phyloP scores from a whole-genome alignment of 2,113 vertebrate genomes.

The Podiceps cristatus region DNA sequence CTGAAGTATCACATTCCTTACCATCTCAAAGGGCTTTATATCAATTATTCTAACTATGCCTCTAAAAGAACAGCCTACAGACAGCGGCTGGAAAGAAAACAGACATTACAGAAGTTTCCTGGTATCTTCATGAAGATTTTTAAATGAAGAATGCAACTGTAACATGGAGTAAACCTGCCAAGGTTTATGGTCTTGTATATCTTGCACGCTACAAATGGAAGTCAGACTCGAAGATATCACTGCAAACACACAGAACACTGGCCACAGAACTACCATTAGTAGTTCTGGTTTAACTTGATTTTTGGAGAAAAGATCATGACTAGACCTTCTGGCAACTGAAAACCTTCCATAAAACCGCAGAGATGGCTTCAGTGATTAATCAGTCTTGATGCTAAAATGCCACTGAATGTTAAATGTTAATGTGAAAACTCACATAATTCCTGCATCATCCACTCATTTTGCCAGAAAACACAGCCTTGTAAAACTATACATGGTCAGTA shows the following conservation, averaged over 20 bases:
- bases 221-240: background rate
- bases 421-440: background rate
- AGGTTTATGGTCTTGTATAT: background rate
- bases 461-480: background rate
- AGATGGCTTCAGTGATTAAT: background rate
- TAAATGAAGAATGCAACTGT: background rate
- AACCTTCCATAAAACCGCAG: background rate
- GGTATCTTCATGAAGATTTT: background rate
- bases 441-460: background rate
- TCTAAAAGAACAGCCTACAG: constrained; percentile 65
- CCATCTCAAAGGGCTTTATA: constrained; percentile 64
- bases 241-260: background rate
- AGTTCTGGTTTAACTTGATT: background rate
- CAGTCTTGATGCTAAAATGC: background rate
- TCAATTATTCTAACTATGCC: constrained; percentile 61
- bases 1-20: constrained; percentile 74
- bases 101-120: constrained; percentile 7
- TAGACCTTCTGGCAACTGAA: background rate
- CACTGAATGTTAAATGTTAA: background rate
- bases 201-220: background rate
- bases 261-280: background rate
- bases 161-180: background rate
- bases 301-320: background rate
- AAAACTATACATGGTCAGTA: background rate
- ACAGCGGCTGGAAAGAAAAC: constrained; percentile 70